Conservation (phyloP, 2,888 invertebrate genomes). For the Platycheirus rosarum region DNA sequence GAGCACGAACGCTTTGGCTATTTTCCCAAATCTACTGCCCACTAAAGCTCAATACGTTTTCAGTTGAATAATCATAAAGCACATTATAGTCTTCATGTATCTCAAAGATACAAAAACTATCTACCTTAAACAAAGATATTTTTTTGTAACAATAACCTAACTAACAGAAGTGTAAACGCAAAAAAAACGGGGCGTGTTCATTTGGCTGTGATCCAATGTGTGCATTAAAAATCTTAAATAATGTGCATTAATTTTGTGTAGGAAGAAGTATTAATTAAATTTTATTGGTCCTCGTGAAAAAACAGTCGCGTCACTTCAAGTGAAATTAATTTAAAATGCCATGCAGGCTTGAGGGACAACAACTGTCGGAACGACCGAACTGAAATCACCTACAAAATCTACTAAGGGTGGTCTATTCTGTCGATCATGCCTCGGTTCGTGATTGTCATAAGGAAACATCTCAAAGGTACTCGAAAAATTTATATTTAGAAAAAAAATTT, state of each 20-base stretch:
- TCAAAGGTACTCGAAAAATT: slow-evolving; percentile 33
- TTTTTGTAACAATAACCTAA: not conserved
- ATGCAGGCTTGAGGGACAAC: slow-evolving; percentile 8
- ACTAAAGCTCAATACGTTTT: not conserved
- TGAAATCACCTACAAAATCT: slow-evolving; percentile 8
- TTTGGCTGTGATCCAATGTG: slow-evolving; percentile 62
- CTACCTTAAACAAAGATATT: not conserved
- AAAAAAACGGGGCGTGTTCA: slow-evolving; percentile 42
- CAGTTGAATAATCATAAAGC: not conserved
- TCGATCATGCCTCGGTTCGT: not conserved
- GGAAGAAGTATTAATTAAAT: slow-evolving; percentile 68
- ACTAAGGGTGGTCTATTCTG: not conserved
- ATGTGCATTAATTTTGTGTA: slow-evolving; percentile 64
- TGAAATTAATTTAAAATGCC: slow-evolving; percentile 49
- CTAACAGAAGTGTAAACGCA: not conserved
- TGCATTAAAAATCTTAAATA: slow-evolving; percentile 62
- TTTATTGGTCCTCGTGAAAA: slow-evolving; percentile 52
- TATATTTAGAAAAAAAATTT: slow-evolving; percentile 58
- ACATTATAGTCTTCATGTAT: not conserved
- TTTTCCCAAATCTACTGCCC: slow-evolving; percentile 9
- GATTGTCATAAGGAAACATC: slow-evolving; percentile 4
- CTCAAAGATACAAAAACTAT: not conserved
- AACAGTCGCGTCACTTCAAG: slow-evolving; percentile 33
- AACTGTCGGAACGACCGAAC: not conserved
- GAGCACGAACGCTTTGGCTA: slow-evolving; percentile 43